Base-by-base conservation (phyloP, 2,797 vertebrate genomes). In the Rhincodon typus region DNA sequence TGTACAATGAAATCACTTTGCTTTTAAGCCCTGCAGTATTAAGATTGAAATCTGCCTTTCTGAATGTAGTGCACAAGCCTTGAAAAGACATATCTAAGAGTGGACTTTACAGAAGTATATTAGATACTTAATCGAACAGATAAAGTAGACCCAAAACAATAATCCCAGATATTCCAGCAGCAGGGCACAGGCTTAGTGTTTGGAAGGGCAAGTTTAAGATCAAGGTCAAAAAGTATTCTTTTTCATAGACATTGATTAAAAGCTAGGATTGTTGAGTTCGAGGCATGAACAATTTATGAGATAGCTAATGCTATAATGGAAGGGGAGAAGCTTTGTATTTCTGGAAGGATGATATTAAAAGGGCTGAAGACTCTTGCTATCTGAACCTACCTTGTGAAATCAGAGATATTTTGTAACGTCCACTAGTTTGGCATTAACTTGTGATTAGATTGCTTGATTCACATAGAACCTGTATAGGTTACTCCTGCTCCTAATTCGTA, bases 31-130 rank as follows among this genome's bases (percentile, higher is more conserved):
- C 21, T 94, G 38, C 25, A 69, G 93, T 70, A 90, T 90, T 62
- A 84, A 62, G 87, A 90, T 90, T 30, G 34, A 30, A 90, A 50
- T 69, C 82, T 53, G 95, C 86, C 95, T 87, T n/a, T 96, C 86
- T 82, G 66, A 94, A 50, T 42, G 53, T 79, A 46, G 34, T 84
- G 74, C n/a, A 38, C 53, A 57, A 46, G 42, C 82, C 53, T 66
- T n/a, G 30, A n/a, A 90, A 90, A 62, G 53, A 62, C 30, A 66
- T 34, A 57, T n/a, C 87, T 90, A 27, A 88, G 86, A 53, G 23
- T 50, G 10, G 86, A 23, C 10, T 53, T 88, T n/a, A 88, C 27
- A 57, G 86, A 88, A 88, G 27, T n/a, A 90, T 34, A 90, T 62
- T 34, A 90, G 87, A 90, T 90, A 90, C 87, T 62, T 88, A 30